A percentile compares a stretch with the other conserved stretches of the same genome.
Conservation (phyloP, 2,888 invertebrate genomes). For the Scelioninae gen. 2 region DNA sequence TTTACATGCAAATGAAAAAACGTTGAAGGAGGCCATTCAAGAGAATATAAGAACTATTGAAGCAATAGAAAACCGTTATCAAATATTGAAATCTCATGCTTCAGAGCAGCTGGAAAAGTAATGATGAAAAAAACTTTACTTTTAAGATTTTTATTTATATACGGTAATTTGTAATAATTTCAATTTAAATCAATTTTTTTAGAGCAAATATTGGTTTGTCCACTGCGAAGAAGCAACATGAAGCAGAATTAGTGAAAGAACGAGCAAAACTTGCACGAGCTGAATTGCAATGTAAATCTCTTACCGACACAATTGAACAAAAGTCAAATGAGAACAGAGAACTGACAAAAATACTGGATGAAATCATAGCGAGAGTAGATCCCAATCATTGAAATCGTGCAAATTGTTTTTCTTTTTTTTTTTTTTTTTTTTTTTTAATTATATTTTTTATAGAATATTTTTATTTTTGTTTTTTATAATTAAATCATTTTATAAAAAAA, state of each 20-base stretch:
- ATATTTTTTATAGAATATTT: conserved; percentile 26
- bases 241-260: conserved; percentile 87
- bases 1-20: conserved; percentile 35
- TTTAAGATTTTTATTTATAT: too few species aligned
- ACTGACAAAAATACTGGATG: conserved; percentile 94
- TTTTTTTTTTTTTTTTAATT: conserved; percentile 32
- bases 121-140: too few species aligned
- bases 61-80: conserved; percentile 89
- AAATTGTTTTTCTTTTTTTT: conserved; percentile 31
- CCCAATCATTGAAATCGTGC: conserved; percentile 11
- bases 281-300: conserved; percentile 77
- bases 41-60: conserved; percentile 85
- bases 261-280: conserved; percentile 81
- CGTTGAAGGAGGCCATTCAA: conserved; percentile 81
- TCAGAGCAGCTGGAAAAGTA: conserved; percentile 92
- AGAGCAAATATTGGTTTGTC: conserved; percentile 72
- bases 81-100: conserved; percentile 91
- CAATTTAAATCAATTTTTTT: too few species aligned
- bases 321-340: conserved; percentile 94
- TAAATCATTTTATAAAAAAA: too few species aligned
- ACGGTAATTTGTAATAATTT: too few species aligned
- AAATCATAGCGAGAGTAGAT: conserved; percentile 83
- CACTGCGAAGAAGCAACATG: conserved; percentile 37
- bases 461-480: too few species aligned
- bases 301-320: conserved; percentile 90